These are phyloP conservation scores for Leptopilina syphax DNA, from an alignment of 2,888 invertebrate genomes.

Conservation along the genomic window DNA sequence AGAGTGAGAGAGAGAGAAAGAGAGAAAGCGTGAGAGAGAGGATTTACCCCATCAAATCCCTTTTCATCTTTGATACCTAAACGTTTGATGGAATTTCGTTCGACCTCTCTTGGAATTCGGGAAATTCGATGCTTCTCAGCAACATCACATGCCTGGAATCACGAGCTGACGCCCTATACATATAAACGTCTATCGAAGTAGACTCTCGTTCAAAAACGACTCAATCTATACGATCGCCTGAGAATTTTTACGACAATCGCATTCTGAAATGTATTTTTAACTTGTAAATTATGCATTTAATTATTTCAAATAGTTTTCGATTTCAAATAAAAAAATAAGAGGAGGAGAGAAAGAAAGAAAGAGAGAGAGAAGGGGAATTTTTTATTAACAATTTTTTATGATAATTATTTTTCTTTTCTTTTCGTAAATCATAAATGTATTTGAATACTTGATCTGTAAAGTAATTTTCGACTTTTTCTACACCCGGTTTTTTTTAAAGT, in stretches of 20 bases:
- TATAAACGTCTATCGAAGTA: conserved; percentile 42
- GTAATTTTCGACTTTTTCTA: no score
- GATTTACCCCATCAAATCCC: conserved; percentile 25
- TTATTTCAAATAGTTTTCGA: not conserved
- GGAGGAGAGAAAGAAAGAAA: no score
- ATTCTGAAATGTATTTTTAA: not conserved
- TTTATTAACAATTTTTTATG: no score
- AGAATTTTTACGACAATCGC: not conserved
- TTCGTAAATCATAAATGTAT: no score
- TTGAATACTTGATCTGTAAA: no score
- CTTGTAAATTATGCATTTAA: not conserved
- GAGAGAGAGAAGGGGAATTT: no score
- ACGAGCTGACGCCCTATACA: conserved; percentile 45
- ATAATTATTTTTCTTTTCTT: no score
- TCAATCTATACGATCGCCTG: conserved; percentile 11
- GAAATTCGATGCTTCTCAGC: conserved; percentile 64
- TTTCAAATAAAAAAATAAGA: not conserved
- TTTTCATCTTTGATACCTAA: conserved; percentile 48
- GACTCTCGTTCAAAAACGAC: conserved; percentile 7
- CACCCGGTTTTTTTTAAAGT: no score
- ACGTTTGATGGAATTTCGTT: conserved; percentile 57
- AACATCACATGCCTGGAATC: conserved; percentile 47
- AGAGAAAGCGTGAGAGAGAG: not conserved
- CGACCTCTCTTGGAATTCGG: conserved; percentile 59
- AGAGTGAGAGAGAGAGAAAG: no score